These are phyloP conservation scores for Papilio protenor DNA, from an alignment of 2,888 invertebrate genomes.

Conservation along the genomic window DNA sequence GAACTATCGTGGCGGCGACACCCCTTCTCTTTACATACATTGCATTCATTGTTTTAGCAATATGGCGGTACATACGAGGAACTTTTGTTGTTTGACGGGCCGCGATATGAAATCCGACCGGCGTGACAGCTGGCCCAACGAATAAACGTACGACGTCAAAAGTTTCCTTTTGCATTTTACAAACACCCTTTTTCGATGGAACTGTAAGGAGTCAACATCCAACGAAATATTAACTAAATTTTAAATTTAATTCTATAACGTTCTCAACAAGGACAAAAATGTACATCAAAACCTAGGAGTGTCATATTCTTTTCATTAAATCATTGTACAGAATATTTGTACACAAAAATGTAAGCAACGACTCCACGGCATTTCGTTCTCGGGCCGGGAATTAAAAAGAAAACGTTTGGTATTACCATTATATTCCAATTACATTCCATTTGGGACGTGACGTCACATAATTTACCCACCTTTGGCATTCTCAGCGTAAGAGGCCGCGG, in stretches of 20 bases:
- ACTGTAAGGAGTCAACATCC: not conserved
- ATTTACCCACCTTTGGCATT: conserved; percentile 72
- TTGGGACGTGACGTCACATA: conserved; percentile 65
- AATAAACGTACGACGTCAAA: conserved; percentile 53
- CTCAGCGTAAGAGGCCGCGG: conserved; percentile 62
- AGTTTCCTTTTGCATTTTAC: conserved; percentile 47
- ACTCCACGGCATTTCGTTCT: conserved; percentile 6
- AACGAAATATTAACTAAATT: not conserved
- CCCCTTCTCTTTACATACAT: conserved; percentile 81
- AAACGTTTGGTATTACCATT: conserved; percentile 40
- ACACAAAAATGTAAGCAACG: conserved; percentile 10
- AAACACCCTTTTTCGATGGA: conserved; percentile 44
- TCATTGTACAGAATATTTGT: conserved; percentile 9
- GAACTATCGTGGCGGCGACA: conserved; percentile 79
- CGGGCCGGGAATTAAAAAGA: conserved; percentile 24
- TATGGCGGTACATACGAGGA: conserved; percentile 70
- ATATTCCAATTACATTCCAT: conserved; percentile 41
- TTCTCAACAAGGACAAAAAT: not conserved
- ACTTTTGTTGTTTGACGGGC: conserved; percentile 75
- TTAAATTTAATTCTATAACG: not conserved
- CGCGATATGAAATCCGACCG: conserved; percentile 63
- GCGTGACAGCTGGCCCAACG: conserved; percentile 58
- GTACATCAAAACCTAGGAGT: not conserved
- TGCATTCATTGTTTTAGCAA: conserved; percentile 81
- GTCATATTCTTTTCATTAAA: not conserved